Evolutionary conservation across 2,113 vertebrate genomes (phyloP), one percentile per base, ranked within the genome.

Genomic region (Zosterops borbonicus): DNA sequence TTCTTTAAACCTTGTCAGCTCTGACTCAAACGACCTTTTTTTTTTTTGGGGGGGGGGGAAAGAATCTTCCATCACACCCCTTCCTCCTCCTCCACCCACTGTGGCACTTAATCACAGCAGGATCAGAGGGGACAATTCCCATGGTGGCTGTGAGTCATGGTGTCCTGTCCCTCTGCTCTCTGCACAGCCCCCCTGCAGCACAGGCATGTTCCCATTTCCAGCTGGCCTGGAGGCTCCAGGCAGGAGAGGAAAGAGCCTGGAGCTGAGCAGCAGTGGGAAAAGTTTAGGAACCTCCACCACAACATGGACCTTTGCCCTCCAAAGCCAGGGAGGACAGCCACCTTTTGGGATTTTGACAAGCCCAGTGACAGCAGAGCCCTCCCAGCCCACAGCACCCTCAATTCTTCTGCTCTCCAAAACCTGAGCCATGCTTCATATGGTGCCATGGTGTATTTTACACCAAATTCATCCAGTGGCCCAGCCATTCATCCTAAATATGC

Each of bases 71-170:
- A 86, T 96, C 83, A 89, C 93, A 87, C 69, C 93, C 92, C 76
- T 93, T 95, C 95, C 93, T 94, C 80, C 92, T 75, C 52, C 80
- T 94, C 94, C 94, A 83, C 92, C 95, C 94, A 83, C 65, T 28
- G 47, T 5, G 17, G 52, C 29, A 46, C 39, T 92, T 55, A 75
- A 89, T 59, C 86, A n/a, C 58, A 59, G 67, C 47, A 73, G 77
- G 67, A 95, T 58, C 74, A 24, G 67, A 39, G 79, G 71, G 82
- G 90, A 83, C 93, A 67, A 49, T 86, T 78, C 63, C 79, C 90
- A 31, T 31, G 44, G 90, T 17, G 44, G 56, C 79, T 20, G 46
- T 78, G 86, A 96, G 76, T 93, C 94, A 96, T 0, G 3, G 52
- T 31, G 70, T 69, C 58, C 68, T 27, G 31, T 73, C 85, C 85